Evolutionary conservation across 1,140 invertebrate genomes (phyloP).

Genomic region (Rhizoglyphus robini): DNA sequence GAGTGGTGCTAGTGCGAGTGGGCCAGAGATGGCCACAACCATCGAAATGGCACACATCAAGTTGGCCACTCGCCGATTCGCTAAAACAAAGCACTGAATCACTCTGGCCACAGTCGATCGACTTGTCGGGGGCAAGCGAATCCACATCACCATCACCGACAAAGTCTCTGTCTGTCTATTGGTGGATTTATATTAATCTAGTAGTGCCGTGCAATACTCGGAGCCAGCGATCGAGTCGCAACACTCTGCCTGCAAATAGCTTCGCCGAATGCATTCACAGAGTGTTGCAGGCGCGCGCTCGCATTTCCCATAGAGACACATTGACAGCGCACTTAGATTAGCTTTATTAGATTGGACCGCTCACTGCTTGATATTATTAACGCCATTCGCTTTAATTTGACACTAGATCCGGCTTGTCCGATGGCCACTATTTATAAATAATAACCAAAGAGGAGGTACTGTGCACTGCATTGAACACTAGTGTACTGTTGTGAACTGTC

Average conservation of each 20-base stretch:
- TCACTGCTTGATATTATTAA: constrained; percentile 13
- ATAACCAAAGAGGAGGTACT: not conserved
- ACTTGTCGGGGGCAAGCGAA: not conserved
- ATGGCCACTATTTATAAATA: not conserved
- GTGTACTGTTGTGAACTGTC: too few relatives aligned
- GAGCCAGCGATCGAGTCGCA: not conserved
- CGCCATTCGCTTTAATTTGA: constrained; percentile 15
- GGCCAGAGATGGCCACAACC: not conserved
- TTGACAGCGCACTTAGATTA: constrained; percentile 11
- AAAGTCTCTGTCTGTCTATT: not conserved
- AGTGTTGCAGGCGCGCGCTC: too few relatives aligned
- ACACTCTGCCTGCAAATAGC: too few relatives aligned
- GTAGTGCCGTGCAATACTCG: not conserved
- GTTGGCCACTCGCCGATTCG: not conserved
- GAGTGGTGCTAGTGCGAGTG: not conserved
- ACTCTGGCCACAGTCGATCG: not conserved
- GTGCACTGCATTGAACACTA: too few relatives aligned
- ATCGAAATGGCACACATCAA: constrained; percentile 6
- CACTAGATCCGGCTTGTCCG: constrained; percentile 11
- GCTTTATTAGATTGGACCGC: constrained; percentile 15
- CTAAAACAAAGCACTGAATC: not conserved
- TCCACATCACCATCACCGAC: not conserved
- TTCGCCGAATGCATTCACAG: too few relatives aligned
- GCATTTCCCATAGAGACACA: constrained; percentile 11
- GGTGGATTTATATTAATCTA: constrained; percentile 10